Percentiles rank a stretch among this genome's conserved stretches.
phyloP scores from a whole-genome alignment of 2,797 vertebrate genomes.

The Notolabrus celidotus region DNA sequence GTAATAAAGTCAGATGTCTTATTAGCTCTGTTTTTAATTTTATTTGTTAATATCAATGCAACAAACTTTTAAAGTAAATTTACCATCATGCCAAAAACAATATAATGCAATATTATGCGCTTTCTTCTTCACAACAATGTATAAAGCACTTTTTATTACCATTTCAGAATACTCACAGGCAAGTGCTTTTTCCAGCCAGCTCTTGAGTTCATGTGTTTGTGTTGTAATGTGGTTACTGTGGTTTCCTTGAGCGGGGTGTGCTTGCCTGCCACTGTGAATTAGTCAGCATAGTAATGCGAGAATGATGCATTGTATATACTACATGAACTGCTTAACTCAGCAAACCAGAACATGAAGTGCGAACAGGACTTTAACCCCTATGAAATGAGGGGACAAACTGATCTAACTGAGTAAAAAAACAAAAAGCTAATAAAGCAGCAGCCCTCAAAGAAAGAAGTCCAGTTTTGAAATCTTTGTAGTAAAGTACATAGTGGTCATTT shows the following conservation, averaged over 20 bases:
- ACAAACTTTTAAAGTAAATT: too few species aligned
- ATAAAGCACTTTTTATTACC: background rate
- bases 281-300: slow-evolving; percentile 58
- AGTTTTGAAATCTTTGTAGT: background rate
- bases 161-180: slow-evolving; percentile 51
- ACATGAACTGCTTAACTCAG: slow-evolving; percentile 28
- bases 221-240: slow-evolving; percentile 79
- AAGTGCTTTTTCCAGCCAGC: slow-evolving; percentile 20
- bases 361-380: background rate
- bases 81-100: background rate
- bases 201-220: slow-evolving; percentile 69
- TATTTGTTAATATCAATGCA: background rate
- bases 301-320: slow-evolving; percentile 28
- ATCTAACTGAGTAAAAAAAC: background rate
- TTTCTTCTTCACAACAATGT: background rate
- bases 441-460: background rate
- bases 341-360: slow-evolving; percentile 8
- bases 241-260: slow-evolving; percentile 53
- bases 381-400: background rate
- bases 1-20: background rate
- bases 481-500: background rate
- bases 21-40: background rate
- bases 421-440: background rate
- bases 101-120: background rate
- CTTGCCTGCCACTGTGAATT: slow-evolving; percentile 43